phyloP scores from a whole-genome alignment of 2,113 vertebrate genomes.

The Heptranchias perlo region DNA sequence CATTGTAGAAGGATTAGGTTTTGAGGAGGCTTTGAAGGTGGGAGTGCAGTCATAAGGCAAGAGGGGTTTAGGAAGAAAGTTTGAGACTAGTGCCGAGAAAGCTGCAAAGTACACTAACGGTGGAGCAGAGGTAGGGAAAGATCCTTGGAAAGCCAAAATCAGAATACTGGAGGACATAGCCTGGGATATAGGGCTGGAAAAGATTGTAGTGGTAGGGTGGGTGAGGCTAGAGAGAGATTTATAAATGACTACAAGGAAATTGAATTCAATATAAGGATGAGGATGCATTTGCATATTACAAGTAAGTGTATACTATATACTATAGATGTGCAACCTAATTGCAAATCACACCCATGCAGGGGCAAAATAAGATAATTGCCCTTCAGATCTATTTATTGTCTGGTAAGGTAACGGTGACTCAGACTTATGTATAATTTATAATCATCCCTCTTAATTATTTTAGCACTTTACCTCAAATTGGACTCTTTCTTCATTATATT shows the following conservation, averaged over 20 bases:
- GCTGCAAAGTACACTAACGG: background rate
- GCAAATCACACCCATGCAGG: background rate
- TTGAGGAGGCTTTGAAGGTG: background rate
- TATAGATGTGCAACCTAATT: background rate
- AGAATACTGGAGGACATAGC: background rate
- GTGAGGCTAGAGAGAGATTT: background rate
- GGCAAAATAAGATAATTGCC: background rate
- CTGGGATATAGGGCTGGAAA: background rate
- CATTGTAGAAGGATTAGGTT: background rate
- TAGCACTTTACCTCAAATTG: background rate
- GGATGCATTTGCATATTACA: background rate
- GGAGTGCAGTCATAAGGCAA: background rate
- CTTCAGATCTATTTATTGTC: background rate
- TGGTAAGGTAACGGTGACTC: background rate
- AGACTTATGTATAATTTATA: background rate
- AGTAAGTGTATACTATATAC: background rate
- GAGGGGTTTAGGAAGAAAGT: background rate
- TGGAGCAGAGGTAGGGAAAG: background rate
- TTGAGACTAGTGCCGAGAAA: background rate
- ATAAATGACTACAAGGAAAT: background rate
- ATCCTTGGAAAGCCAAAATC: background rate
- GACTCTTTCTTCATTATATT: background rate
- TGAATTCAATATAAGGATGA: background rate
- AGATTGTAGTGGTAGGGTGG: background rate
- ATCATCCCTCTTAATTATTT: background rate